Evolutionary conservation across 2,797 vertebrate species (phyloP).

Genomic region (Furcifer pardalis): DNA sequence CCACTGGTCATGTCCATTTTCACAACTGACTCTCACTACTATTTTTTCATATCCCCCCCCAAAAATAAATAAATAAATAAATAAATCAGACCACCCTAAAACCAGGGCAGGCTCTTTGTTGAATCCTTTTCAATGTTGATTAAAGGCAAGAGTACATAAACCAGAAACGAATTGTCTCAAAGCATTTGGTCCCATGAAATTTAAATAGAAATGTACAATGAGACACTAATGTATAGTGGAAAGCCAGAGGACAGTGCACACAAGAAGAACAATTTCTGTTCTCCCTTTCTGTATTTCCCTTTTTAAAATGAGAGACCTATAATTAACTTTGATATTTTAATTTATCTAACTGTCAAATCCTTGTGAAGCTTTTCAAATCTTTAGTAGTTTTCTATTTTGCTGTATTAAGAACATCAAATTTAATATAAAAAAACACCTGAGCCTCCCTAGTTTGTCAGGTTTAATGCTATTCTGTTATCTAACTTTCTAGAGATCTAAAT

Average conservation of each 20-base stretch:
- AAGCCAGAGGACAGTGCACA: not conserved
- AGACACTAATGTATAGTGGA: conserved; percentile 17
- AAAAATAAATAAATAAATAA: too few relatives aligned
- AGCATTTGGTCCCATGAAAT: conserved; percentile 1
- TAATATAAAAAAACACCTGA: conserved; percentile 59
- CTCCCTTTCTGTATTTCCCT: conserved; percentile 33
- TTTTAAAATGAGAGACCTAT: conserved; percentile 21
- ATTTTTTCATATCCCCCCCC: not conserved
- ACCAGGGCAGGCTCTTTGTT: not conserved
- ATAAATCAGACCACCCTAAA: not conserved
- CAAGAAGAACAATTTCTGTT: not conserved
- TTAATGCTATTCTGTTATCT: conserved; percentile 52
- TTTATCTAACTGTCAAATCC: conserved; percentile 42
- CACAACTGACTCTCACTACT: too few relatives aligned
- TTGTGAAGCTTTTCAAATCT: conserved; percentile 33
- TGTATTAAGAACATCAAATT: conserved; percentile 38
- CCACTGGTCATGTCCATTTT: too few relatives aligned
- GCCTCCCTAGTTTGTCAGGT: conserved; percentile 53
- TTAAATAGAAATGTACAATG: conserved; percentile 22
- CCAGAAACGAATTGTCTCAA: not conserved
- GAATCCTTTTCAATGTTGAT: not conserved
- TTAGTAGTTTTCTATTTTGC: conserved; percentile 51
- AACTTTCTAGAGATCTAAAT: conserved; percentile 42
- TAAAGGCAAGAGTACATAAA: not conserved
- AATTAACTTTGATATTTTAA: conserved; percentile 62